A percentile compares a stretch with the other conserved stretches of the same genome.
Evolutionary conservation across 1,140 invertebrate species (phyloP).

Genomic region (Aethina tumida): DNA sequence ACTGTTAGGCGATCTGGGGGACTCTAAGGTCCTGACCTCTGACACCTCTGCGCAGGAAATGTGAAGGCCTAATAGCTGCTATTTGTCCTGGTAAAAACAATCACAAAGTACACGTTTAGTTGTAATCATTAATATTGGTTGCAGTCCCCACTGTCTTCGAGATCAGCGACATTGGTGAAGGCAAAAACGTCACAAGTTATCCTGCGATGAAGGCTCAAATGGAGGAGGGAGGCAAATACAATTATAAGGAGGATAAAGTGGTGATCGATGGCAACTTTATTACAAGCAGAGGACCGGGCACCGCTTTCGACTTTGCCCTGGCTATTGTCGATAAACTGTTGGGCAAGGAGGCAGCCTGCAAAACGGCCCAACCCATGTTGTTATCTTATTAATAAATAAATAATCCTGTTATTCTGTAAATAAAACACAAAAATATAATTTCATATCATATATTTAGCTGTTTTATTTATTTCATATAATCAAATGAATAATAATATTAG

Average conservation of each 20-base stretch:
- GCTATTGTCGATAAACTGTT: conserved; percentile 70
- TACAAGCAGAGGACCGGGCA: conserved; percentile 86
- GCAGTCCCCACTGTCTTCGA: conserved; percentile 75
- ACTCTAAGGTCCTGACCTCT: conserved; percentile 69
- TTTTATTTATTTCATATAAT: conserved; percentile 22
- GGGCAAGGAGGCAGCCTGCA: conserved; percentile 59
- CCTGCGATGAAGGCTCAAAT: conserved; percentile 73
- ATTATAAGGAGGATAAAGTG: conserved; percentile 64
- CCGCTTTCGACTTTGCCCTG: conserved; percentile 85
- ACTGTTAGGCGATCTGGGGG: conserved; percentile 83
- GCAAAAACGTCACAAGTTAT: conserved; percentile 82
- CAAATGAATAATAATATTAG: conserved; percentile 20
- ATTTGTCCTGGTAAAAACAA: conserved; percentile 80
- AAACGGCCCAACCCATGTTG: conserved; percentile 66
- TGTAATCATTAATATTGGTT: conserved; percentile 10
- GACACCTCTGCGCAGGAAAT: too few relatives aligned
- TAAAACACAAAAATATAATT: too few relatives aligned
- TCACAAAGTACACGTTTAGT: not conserved
- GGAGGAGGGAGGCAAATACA: conserved; percentile 48
- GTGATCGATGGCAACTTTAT: conserved; percentile 82
- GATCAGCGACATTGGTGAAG: conserved; percentile 68
- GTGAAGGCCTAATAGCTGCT: conserved; percentile 69
- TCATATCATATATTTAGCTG: conserved; percentile 19
- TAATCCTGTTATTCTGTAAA: too few relatives aligned
- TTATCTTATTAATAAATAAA: too few relatives aligned